Conservation (phyloP, 2,888 invertebrate species). For the Ernsta delagoae region DNA sequence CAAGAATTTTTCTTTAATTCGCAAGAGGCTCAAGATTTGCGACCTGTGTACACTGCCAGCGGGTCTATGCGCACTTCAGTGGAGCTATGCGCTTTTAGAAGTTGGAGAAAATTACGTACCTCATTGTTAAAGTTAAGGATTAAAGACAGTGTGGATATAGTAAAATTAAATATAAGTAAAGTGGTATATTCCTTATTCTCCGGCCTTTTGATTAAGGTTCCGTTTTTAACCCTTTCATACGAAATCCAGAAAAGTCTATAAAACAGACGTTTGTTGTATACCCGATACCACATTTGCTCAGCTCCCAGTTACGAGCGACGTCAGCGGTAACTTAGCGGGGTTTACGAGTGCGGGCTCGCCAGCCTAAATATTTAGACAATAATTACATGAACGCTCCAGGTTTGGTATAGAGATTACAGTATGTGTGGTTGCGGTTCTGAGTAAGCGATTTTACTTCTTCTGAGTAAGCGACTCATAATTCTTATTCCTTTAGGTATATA, state of each 20-base stretch:
- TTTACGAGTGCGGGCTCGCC: background rate
- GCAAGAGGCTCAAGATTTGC: no score
- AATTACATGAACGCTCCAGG: background rate
- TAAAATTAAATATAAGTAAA: background rate
- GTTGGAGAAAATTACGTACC: no score
- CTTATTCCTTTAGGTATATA: no score
- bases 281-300: slow-evolving; percentile 2
- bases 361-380: slow-evolving; percentile 1
- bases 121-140: no score
- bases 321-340: background rate
- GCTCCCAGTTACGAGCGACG: background rate
- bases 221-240: background rate
- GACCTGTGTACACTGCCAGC: no score
- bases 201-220: background rate
- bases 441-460: no score
- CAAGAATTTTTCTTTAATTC: no score
- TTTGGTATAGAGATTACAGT: background rate
- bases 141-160: no score
- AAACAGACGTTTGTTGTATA: slow-evolving; percentile 5
- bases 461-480: no score
- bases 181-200: background rate
- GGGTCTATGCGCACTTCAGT: no score
- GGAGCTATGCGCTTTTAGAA: no score
- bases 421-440: no score
- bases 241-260: background rate